Conservation (phyloP, 1,140 invertebrate species). For the Drosophila pruinosa region DNA sequence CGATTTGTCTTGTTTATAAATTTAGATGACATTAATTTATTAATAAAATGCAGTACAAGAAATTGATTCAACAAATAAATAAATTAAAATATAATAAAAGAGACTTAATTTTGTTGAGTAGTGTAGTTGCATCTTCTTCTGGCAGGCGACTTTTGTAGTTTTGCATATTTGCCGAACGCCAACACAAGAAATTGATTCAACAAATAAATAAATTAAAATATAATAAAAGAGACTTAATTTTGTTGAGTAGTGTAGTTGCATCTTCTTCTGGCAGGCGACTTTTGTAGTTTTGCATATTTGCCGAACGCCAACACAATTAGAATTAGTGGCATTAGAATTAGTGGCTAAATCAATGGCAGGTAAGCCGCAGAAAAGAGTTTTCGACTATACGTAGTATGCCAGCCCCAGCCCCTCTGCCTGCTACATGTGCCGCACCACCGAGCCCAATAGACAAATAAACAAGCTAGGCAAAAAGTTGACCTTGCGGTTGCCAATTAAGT, state of each 20-base stretch:
- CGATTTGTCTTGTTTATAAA: too few species aligned
- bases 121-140: conserved; percentile 2
- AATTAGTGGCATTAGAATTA: too few species aligned
- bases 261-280: background rate
- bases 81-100: too few species aligned
- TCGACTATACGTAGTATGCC: background rate
- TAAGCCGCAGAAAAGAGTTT: conserved; percentile 3
- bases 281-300: conserved; percentile 37
- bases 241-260: conserved; percentile 1
- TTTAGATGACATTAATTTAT: too few species aligned
- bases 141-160: conserved; percentile 9
- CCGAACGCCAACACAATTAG: conserved; percentile 38
- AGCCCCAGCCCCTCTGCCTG: background rate
- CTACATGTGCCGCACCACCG: background rate
- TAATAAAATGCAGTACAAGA: too few species aligned
- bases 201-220: too few species aligned
- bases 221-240: background rate
- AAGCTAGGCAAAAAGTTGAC: conserved; percentile 16
- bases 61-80: too few species aligned
- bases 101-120: background rate
- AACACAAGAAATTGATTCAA: too few species aligned
- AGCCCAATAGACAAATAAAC: conserved; percentile 19
- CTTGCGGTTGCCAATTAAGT: conserved; percentile 33
- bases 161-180: conserved; percentile 32
- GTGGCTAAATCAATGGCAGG: conserved; percentile 30